Evolutionary conservation across 2,797 vertebrate genomes (phyloP), one percentile per base, ranked within the genome.

Genomic region (Rachycentron canadum): DNA sequence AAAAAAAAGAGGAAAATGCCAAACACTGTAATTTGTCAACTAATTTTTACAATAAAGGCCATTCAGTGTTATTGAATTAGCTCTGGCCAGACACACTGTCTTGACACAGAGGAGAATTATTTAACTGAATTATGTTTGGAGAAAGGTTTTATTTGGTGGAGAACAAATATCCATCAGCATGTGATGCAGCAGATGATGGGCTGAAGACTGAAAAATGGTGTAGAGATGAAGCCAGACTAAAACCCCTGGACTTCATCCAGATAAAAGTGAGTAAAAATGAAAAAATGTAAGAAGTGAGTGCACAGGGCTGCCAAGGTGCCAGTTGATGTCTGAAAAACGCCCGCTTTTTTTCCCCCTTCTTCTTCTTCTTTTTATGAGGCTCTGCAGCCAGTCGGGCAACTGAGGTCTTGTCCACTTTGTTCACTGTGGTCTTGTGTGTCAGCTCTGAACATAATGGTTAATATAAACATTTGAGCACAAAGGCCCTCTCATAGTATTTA

Each of bases 71-170:
- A 82, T 84, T 83, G 83, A 81, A 87, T 90, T 90, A 78, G 72
- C 59, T 85, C 85, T 93, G 92, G 92, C 92, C 81, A 94, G 91
- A 94, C 89, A 86, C 61, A 76, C 82, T 87, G 91, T 93, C 90
- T 91, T 93, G 85, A 92, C 91, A 86, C 72, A 79, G 82, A 64
- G 23, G 78, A 87, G 76, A 83, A 88, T 88, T 62, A 86, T 86
- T 90, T 86, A 56, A 76, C 58, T 69, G 71, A 85, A 84, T 90
- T 91, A 81, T 89, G 87, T 90, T 85, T 88, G 88, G 86, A 88
- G 83, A 79, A 69, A 89, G 57, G 60, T 70, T 84, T 84, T 64
- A 76, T 90, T 86, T 76, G 88, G 76, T 69, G 26, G 62, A 64
- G 69, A 76, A 71, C 40, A 79, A 68, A 72, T 87, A 89, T 89